Percentiles rank a stretch among this genome's conserved stretches.
phyloP scores from a whole-genome alignment of 92 coral and sea anemone genomes.

The Actinostola sp. region DNA sequence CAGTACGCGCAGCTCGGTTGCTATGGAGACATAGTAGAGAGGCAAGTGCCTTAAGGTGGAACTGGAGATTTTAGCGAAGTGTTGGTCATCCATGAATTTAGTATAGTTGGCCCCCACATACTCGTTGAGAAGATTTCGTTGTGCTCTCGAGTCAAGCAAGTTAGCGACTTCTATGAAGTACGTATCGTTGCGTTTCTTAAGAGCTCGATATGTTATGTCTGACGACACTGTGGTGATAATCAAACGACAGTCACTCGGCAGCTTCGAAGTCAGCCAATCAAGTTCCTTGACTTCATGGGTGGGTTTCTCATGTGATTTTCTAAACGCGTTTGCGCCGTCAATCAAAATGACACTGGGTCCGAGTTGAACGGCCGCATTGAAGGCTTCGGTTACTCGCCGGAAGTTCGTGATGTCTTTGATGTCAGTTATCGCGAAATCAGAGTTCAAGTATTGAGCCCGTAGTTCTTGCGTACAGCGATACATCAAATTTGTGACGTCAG shows the following conservation, averaged over 20 bases:
- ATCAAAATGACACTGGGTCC: slow-evolving; percentile 87
- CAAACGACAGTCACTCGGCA: slow-evolving; percentile 79
- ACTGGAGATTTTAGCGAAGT: slow-evolving; percentile 59
- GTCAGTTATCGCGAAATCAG: slow-evolving; percentile 53
- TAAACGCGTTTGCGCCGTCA: slow-evolving; percentile 83
- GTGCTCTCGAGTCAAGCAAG: slow-evolving; percentile 67
- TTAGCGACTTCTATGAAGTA: slow-evolving; percentile 72
- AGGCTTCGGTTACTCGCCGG: slow-evolving; percentile 76
- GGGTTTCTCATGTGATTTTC: slow-evolving; percentile 76
- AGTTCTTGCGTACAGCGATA: slow-evolving; percentile 93
- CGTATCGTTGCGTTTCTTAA: slow-evolving; percentile 72
- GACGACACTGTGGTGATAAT: slow-evolving; percentile 85
- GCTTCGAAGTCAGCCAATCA: slow-evolving; percentile 80
- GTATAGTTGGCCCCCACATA: slow-evolving; percentile 73
- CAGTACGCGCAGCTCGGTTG: slow-evolving; percentile 80
- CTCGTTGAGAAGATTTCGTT: slow-evolving; percentile 72
- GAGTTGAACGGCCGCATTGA: slow-evolving; percentile 79
- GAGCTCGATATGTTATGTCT: slow-evolving; percentile 79
- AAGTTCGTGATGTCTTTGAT: slow-evolving; percentile 72
- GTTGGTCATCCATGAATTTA: slow-evolving; percentile 64
- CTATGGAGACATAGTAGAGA: slow-evolving; percentile 78
- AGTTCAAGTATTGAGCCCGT: slow-evolving; percentile 79
- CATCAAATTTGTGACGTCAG: slow-evolving; percentile 87
- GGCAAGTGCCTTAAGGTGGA: slow-evolving; percentile 79
- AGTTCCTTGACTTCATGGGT: slow-evolving; percentile 81